These are phyloP conservation scores for Grammomys dolichurus DNA, from an alignment of 2,113 vertebrate genomes.

Conservation along the genomic window DNA sequence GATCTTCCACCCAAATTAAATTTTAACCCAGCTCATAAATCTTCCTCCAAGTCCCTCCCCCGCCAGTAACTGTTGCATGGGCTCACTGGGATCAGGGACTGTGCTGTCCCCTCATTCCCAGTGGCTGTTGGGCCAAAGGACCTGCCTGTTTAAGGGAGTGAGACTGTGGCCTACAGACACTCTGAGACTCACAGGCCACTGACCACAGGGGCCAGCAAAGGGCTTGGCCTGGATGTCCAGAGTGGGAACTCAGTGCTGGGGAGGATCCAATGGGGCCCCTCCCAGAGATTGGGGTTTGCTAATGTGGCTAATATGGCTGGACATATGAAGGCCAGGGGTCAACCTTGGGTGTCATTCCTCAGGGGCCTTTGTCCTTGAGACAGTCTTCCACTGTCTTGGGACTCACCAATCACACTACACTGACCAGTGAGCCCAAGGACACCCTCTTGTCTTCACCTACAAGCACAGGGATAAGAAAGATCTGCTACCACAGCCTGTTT, in stretches of 20 bases:
- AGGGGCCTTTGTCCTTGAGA: background rate
- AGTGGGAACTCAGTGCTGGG: background rate
- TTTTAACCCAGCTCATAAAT: constrained; percentile 83
- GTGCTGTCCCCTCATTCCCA: background rate
- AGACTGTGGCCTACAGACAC: too few species aligned
- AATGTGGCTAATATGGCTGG: background rate
- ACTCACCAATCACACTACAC: too few species aligned
- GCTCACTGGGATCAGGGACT: background rate
- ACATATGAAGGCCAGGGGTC: background rate
- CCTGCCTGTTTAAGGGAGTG: background rate
- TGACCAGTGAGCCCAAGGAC: background rate
- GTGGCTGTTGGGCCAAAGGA: background rate
- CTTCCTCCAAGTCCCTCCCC: constrained; percentile 70
- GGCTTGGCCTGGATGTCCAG: background rate
- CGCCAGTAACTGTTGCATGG: background rate
- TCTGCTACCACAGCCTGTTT: too few species aligned
- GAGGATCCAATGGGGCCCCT: background rate
- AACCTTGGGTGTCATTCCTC: background rate
- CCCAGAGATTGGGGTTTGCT: background rate
- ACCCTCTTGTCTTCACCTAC: background rate
- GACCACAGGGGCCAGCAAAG: background rate
- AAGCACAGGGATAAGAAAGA: too few species aligned
- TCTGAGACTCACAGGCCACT: background rate
- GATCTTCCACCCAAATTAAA: constrained; percentile 83
- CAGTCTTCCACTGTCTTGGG: background rate